A percentile compares a stretch with the other conserved stretches of the same genome.
These are phyloP conservation scores for Scomber scombrus DNA, from an alignment of 2,113 vertebrate genomes.

Conservation along the genomic window DNA sequence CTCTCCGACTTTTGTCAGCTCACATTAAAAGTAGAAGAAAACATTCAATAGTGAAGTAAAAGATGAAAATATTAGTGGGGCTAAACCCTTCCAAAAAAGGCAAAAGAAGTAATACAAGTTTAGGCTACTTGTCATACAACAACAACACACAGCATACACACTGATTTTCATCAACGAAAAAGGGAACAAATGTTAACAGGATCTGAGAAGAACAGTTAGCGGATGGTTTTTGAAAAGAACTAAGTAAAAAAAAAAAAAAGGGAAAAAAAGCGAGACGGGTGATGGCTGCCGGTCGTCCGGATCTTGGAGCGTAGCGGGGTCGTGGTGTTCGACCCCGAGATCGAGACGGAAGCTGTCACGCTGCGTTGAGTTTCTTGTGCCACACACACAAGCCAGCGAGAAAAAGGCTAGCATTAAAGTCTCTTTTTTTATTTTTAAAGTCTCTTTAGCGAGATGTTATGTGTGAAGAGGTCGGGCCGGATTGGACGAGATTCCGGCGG, in stretches of 20 bases:
- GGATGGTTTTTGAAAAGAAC: conserved; percentile 32
- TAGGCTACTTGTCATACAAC: conserved; percentile 59
- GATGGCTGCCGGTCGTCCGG: neutral
- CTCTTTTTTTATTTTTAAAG: conserved; percentile 10
- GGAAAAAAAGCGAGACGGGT: conserved; percentile 1
- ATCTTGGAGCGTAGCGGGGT: neutral
- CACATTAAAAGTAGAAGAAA: conserved; percentile 64
- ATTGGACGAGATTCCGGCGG: conserved; percentile 1
- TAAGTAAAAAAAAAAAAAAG: neutral
- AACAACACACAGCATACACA: conserved; percentile 51
- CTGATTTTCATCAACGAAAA: conserved; percentile 1
- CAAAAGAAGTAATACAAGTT: conserved; percentile 56
- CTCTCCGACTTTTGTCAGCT: conserved; percentile 42
- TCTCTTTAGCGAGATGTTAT: conserved; percentile 10
- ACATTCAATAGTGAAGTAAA: conserved; percentile 70
- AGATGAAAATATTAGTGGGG: conserved; percentile 65
- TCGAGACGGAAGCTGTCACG: neutral
- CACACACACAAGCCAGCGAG: conserved; percentile 8
- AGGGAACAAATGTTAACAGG: neutral
- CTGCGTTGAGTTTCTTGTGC: neutral
- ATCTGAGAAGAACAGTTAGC: conserved; percentile 4
- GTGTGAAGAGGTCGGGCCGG: neutral
- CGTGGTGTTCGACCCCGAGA: conserved; percentile 26
- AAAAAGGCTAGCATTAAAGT: conserved; percentile 20
- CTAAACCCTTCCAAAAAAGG: conserved; percentile 60